phyloP scores from a whole-genome alignment of 2,113 vertebrate species.

The Malurus elegans region DNA sequence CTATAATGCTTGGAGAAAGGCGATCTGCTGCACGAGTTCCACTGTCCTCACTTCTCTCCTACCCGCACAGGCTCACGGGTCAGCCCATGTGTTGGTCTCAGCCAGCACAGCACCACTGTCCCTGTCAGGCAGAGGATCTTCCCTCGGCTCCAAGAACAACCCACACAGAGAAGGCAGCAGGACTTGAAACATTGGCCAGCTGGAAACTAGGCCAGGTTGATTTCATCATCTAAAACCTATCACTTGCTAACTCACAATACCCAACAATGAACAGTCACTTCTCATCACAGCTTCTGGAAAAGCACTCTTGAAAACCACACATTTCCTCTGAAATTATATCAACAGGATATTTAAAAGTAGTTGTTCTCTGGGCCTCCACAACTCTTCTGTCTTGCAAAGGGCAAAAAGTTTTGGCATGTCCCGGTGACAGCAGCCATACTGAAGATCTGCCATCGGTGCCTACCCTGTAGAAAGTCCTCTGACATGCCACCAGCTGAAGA shows the following conservation, averaged over 20 bases:
- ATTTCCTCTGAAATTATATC: background rate
- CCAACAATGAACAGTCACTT: background rate
- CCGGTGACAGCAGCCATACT: background rate
- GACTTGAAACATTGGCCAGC: background rate
- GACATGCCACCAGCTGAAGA: background rate
- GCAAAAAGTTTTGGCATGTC: background rate
- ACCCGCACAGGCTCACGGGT: fast-evolving
- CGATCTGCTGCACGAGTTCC: background rate
- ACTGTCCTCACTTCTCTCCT: background rate
- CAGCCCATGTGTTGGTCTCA: fast-evolving
- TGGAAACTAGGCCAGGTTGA: background rate
- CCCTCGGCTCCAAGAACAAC: background rate
- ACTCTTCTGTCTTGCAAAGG: background rate
- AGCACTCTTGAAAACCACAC: fast-evolving
- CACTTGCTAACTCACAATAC: background rate
- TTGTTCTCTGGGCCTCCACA: background rate
- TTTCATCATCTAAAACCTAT: background rate
- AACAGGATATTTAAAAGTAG: background rate
- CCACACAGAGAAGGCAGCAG: background rate
- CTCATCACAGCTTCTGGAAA: background rate
- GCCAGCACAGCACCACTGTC: background rate
- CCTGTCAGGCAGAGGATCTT: background rate
- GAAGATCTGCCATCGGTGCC: background rate
- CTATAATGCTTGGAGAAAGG: background rate
- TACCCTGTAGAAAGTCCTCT: background rate